Evolutionary conservation across 2,113 vertebrate species (phyloP), one percentile per base, ranked within the genome.

Genomic region (Cairina moschata): DNA sequence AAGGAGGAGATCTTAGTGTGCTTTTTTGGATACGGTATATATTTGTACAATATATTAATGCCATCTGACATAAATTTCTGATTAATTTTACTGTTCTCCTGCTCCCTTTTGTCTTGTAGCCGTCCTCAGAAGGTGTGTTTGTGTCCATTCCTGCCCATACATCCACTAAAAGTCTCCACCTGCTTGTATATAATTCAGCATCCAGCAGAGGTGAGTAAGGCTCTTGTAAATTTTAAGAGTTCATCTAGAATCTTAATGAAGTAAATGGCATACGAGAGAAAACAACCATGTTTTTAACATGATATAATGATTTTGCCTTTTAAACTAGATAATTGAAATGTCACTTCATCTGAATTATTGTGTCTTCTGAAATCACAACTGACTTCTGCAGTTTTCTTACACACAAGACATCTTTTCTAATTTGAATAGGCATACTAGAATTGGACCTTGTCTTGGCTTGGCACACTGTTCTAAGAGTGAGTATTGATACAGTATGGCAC

Each of bases 101-200:
- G 9, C 60, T 96, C 58, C 5, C 69, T 96, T 92, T 72, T 96
- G 56, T 88, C 38, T 12, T 97, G 31, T 83, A 99, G 99, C 91
- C 99, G 99, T 68, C 99, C 99, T 81, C 98, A 98, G 97, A 99
- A 99, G 97, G 99, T 99, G 82, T 99, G 99, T 94, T 97, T 99
- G 81, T 99, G 99, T 97, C 99, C 99, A 1, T 99, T 99, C 97
- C 98, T 99, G 54, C 99, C 99, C 11, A 42, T 97, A 36, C 97
- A 98, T 88, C 99, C 99, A 0, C 96, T 99, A 62, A 98, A 98
- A 58, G 98, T 99, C 86, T 99, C 99, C 68, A 99, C 99, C 13
- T 98, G 98, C 92, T 97, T 99, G 75, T 99, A 99, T 91, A 99
- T 99, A 72, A 98, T 99, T 86, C 99, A 99, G 94, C 99, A 99